Base-by-base conservation (phyloP, 2,113 vertebrate species). In the Tragelaphus imberbis region DNA sequence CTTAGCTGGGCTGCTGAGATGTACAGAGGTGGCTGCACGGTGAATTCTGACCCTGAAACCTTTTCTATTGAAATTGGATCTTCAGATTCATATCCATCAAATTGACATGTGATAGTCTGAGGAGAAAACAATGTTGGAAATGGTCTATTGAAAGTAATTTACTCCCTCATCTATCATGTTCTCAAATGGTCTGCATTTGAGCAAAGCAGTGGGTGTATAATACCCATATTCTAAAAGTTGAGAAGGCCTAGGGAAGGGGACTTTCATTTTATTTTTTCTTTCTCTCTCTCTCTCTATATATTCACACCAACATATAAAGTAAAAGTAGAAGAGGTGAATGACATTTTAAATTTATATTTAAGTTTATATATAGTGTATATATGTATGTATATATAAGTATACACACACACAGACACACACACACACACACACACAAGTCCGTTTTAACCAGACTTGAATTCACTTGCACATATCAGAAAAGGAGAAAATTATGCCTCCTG, bases 251-350 rank as follows among this genome's bases (percentile, higher is more conserved):
- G 95, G 92, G 84, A 94, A 97, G 98, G 93, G 92, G 97, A 95
- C 98, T 98, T 98, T 98, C 3, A 88, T 98, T 98, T 98, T 98
- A 96, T 97, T 98, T 90, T 97, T 92, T 90, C 68, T 88, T 13
- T 95, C 44, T 84, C 75, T 85, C 36, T 93, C 40, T 87, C 55
- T 61, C 27, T 2, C 5, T 58, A 13, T 79, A 80, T 87, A 51
- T 80, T 77, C 36, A 84, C 2, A 53, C 61, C 65, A 44, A 97
- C 87, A 90, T 97, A 84, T 92, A 90, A 96, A 82, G 79, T 97
- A 98, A 98, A 98, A 98, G 95, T 98, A 91, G 94, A 82, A 92
- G 84, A 98, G 96, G 58, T 85, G 98, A 92, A 97, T 97, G 97
- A 98, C 84, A 97, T 98, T 96, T 75, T 2, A 82, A 85, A 96